Evolutionary conservation across 2,888 invertebrate genomes (phyloP).

Genomic region (Campoplex capitator): DNA sequence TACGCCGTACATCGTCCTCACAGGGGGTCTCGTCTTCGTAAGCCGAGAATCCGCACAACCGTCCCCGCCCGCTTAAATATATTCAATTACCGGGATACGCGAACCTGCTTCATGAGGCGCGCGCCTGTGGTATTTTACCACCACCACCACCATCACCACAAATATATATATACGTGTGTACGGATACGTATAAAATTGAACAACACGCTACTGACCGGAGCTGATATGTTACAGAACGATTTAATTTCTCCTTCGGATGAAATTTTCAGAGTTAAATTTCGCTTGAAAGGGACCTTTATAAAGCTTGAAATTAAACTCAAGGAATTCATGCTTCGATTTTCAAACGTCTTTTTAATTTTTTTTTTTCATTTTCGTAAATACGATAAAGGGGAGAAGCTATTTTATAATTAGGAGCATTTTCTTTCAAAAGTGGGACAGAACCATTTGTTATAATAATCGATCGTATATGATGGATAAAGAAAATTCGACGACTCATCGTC

Average conservation of each 20-base stretch:
- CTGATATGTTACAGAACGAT: constrained; percentile 8
- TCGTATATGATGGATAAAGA: background rate
- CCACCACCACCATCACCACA: constrained; percentile 2
- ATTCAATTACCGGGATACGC: constrained; percentile 80
- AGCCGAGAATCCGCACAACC: constrained; percentile 84
- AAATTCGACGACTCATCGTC: constrained; percentile 13
- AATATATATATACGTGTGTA: background rate
- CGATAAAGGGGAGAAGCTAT: background rate
- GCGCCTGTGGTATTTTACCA: constrained; percentile 48
- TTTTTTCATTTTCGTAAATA: background rate
- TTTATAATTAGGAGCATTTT: background rate
- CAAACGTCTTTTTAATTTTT: background rate
- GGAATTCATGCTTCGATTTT: background rate
- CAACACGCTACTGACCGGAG: constrained; percentile 49
- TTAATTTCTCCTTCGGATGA: constrained; percentile 24
- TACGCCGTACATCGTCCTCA: constrained; percentile 30
- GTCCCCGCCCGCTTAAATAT: constrained; percentile 81
- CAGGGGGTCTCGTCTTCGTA: constrained; percentile 71
- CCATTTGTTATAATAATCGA: background rate
- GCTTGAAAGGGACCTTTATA: background rate
- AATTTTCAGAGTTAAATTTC: background rate
- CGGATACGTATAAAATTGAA: background rate
- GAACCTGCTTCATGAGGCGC: constrained; percentile 61
- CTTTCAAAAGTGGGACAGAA: background rate
- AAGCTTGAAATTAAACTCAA: background rate